A percentile compares a stretch with the other conserved stretches of the same genome.
These are phyloP conservation scores for Argynnis bischoffii DNA, from an alignment of 2,888 invertebrate genomes.

Conservation along the genomic window DNA sequence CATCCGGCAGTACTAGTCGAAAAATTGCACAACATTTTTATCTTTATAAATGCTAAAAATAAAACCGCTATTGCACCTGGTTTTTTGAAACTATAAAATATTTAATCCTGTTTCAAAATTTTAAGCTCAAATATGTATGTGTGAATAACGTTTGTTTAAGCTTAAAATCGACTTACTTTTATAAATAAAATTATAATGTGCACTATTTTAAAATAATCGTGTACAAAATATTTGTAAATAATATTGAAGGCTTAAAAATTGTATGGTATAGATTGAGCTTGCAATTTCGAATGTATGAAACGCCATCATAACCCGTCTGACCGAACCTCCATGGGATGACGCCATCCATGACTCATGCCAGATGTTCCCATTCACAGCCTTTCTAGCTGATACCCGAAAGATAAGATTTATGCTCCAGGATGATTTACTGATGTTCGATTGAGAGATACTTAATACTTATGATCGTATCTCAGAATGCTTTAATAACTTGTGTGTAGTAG, in stretches of 20 bases:
- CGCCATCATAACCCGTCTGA: conserved; percentile 48
- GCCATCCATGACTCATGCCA: conserved; percentile 53
- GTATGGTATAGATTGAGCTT: background rate
- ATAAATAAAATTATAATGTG: too few relatives aligned
- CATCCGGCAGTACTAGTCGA: conserved; percentile 12
- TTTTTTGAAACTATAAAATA: background rate
- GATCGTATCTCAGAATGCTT: conserved; percentile 12
- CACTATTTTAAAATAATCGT: too few relatives aligned
- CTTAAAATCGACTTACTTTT: too few relatives aligned
- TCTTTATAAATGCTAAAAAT: background rate
- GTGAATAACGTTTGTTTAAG: too few relatives aligned
- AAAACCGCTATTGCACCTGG: background rate
- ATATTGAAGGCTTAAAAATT: background rate
- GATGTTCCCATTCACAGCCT: conserved; percentile 50
- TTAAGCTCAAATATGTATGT: too few relatives aligned
- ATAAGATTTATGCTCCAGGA: conserved; percentile 36
- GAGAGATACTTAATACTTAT: conserved; percentile 21
- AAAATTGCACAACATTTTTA: conserved; percentile 17
- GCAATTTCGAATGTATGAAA: background rate
- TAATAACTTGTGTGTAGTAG: background rate
- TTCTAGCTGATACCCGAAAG: conserved; percentile 28
- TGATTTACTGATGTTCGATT: conserved; percentile 34
- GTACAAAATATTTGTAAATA: background rate
- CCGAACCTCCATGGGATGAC: conserved; percentile 46
- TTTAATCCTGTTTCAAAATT: background rate